Evolutionary conservation across 1,140 invertebrate genomes (phyloP).

Genomic region (Ptiloglossa arizonensis): DNA sequence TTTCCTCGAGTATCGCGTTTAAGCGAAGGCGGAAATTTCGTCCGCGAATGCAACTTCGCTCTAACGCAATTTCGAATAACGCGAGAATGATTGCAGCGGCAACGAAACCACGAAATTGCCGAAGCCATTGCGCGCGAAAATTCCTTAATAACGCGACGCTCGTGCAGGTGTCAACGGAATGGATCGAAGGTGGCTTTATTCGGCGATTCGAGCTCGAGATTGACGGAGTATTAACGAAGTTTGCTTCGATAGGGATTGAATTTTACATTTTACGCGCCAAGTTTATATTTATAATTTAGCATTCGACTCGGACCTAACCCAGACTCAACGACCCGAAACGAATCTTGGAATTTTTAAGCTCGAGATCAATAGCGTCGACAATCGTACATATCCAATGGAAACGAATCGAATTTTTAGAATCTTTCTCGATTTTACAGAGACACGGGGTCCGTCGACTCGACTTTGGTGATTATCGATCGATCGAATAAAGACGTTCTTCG

Average conservation of each 20-base stretch:
- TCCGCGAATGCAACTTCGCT: not conserved
- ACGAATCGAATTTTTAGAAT: no score
- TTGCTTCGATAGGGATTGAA: not conserved
- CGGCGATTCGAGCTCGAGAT: not conserved
- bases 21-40: not conserved
- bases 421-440: no score
- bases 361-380: no score
- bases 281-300: no score
- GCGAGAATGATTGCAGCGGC: not conserved
- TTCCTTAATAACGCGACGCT: conserved; percentile 33
- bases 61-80: not conserved
- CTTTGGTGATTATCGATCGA: no score
- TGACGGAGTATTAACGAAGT: conserved; percentile 17
- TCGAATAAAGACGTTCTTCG: not conserved
- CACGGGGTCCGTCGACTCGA: no score
- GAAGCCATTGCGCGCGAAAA: conserved; percentile 16
- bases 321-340: no score
- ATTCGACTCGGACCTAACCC: no score
- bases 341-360: no score
- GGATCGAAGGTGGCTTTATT: not conserved
- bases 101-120: not conserved
- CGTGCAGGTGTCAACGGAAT: not conserved
- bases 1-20: not conserved
- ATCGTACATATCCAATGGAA: no score
- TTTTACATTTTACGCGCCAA: no score